These are phyloP conservation scores for Ormyrus nitidulus DNA, from an alignment of 2,888 invertebrate genomes.

Conservation along the genomic window DNA sequence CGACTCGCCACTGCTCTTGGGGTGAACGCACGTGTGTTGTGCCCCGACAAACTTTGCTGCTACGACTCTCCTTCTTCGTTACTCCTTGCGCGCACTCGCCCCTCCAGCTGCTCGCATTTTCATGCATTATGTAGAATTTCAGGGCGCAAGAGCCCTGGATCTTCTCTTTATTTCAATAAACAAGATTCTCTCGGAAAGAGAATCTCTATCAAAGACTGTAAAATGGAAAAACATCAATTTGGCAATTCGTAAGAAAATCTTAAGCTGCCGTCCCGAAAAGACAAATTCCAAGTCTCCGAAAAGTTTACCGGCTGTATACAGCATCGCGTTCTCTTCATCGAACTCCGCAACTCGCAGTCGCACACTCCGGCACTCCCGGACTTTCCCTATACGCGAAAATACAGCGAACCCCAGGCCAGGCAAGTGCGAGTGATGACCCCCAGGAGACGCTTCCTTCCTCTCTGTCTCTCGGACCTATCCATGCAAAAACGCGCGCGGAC, in stretches of 20 bases:
- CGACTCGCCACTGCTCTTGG: background rate
- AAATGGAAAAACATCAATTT: too few relatives aligned
- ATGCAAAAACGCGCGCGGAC: slow-evolving; percentile 57
- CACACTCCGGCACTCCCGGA: too few relatives aligned
- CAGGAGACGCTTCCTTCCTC: slow-evolving; percentile 63
- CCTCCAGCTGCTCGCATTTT: background rate
- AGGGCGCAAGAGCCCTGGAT: background rate
- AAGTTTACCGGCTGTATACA: too few relatives aligned
- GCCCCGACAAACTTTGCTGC: background rate
- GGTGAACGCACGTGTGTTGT: slow-evolving; percentile 57
- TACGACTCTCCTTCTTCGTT: slow-evolving; percentile 12
- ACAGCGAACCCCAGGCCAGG: slow-evolving; percentile 18
- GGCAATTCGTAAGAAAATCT: too few relatives aligned
- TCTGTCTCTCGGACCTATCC: slow-evolving; percentile 42
- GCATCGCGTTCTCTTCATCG: too few relatives aligned
- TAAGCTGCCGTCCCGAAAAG: too few relatives aligned
- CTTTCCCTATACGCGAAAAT: too few relatives aligned
- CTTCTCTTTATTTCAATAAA: background rate
- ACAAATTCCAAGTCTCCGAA: too few relatives aligned
- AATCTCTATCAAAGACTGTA: slow-evolving; percentile 61
- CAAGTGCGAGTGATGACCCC: slow-evolving; percentile 75
- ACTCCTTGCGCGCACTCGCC: background rate
- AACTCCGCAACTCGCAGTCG: too few relatives aligned
- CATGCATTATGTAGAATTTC: background rate
- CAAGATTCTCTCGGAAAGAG: slow-evolving; percentile 49